A percentile compares a stretch with the other conserved stretches of the same genome.
These are phyloP conservation scores for Opisthocomus hoazin DNA, from an alignment of 2,113 vertebrate species.

Conservation along the genomic window DNA sequence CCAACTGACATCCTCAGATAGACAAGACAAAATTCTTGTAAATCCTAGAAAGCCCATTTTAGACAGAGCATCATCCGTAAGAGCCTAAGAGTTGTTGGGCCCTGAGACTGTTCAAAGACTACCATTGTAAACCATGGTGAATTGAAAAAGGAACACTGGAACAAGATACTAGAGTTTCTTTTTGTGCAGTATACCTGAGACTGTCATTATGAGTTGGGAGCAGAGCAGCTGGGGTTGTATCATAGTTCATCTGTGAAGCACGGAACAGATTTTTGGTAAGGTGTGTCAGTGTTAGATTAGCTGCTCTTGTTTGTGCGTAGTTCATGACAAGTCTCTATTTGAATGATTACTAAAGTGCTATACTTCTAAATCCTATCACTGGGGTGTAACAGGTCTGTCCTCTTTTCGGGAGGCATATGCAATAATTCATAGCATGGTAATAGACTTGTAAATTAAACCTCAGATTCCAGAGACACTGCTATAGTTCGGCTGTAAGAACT, in stretches of 20 bases:
- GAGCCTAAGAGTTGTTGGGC: neutral
- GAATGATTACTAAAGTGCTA: neutral
- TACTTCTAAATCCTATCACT: neutral
- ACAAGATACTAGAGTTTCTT: neutral
- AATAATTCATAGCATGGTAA: neutral
- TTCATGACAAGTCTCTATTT: neutral
- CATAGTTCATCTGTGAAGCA: neutral
- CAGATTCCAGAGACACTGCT: neutral
- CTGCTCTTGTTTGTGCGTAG: neutral
- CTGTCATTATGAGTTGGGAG: neutral
- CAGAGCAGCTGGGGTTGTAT: neutral
- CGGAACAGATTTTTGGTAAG: neutral
- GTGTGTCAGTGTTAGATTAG: neutral
- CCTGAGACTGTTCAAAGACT: neutral
- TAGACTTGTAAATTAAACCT: neutral
- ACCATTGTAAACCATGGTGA: neutral
- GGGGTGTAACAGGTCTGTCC: neutral
- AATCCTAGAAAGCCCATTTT: neutral
- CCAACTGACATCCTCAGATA: neutral
- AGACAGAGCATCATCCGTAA: neutral
- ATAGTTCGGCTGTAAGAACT: neutral
- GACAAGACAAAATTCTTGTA: neutral
- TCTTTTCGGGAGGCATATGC: neutral
- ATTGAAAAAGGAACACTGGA: neutral
- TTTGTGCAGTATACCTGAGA: neutral